Conservation (phyloP, 2,113 vertebrate genomes). For the Miniopterus natalensis region DNA sequence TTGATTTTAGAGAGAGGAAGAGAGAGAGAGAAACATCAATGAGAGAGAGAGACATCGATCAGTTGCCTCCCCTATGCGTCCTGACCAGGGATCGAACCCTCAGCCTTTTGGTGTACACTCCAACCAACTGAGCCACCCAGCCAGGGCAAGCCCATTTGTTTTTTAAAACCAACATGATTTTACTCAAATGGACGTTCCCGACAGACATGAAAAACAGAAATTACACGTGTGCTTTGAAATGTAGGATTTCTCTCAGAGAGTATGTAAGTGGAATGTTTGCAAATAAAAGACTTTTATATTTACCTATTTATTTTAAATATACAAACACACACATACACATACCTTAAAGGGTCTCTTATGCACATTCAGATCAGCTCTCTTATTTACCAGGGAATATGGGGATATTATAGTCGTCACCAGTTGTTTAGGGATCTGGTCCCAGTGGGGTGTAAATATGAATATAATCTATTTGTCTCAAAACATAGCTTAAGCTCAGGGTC, state of each 20-base stretch:
- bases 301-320: neutral
- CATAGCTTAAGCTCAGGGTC: neutral
- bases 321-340: neutral
- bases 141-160: neutral
- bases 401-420: neutral
- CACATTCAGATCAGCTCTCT: neutral
- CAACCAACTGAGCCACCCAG: too few relatives aligned
- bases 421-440: neutral
- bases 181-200: neutral
- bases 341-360: neutral
- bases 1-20: too few relatives aligned
- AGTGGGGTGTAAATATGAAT: neutral
- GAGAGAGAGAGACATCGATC: too few relatives aligned
- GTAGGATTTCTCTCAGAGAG: neutral
- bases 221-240: neutral
- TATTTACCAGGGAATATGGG: neutral
- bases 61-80: too few relatives aligned
- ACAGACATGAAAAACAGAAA: neutral
- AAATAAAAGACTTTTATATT: neutral
- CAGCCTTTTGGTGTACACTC: too few relatives aligned
- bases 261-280: neutral
- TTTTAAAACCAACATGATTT: neutral
- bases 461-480: neutral
- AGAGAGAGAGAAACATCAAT: too few relatives aligned
- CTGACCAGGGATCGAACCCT: too few relatives aligned